A percentile compares a stretch with the other conserved stretches of the same genome.
These are phyloP conservation scores for Cosmia pyralina DNA, from an alignment of 2,888 invertebrate species.

Conservation along the genomic window DNA sequence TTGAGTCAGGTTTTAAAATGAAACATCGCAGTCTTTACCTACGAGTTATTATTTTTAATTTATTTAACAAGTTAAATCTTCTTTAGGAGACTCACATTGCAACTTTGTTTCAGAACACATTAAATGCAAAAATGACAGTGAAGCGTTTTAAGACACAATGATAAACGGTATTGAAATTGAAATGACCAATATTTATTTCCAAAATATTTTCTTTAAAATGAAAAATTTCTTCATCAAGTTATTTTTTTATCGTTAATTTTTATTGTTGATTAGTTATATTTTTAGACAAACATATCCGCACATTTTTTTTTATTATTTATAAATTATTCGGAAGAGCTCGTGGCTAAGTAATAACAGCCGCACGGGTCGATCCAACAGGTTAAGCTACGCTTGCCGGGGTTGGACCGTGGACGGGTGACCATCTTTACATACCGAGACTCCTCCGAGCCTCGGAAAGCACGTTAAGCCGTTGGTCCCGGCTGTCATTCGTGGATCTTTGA, in stretches of 20 bases:
- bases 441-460: no score
- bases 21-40: slow-evolving; percentile 26
- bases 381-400: no score
- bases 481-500: no score
- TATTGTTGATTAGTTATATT: slow-evolving; percentile 50
- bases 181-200: not conserved
- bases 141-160: slow-evolving; percentile 44
- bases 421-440: no score
- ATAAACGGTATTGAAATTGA: slow-evolving; percentile 52
- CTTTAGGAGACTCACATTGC: slow-evolving; percentile 36
- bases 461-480: no score
- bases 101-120: slow-evolving; percentile 44
- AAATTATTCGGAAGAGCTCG: no score
- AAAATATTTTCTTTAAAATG: not conserved
- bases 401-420: no score
- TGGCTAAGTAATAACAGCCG: no score
- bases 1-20: slow-evolving; percentile 14
- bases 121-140: slow-evolving; percentile 29
- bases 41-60: slow-evolving; percentile 10
- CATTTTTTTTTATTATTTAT: no score
- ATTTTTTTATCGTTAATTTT: slow-evolving; percentile 4
- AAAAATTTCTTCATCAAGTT: not conserved
- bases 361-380: no score
- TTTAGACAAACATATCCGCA: not conserved
- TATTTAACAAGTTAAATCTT: slow-evolving; percentile 2